A percentile compares a stretch with the other conserved stretches of the same genome.
phyloP scores from a whole-genome alignment of 1,140 invertebrate genomes.

The Zelostemma sp. region DNA sequence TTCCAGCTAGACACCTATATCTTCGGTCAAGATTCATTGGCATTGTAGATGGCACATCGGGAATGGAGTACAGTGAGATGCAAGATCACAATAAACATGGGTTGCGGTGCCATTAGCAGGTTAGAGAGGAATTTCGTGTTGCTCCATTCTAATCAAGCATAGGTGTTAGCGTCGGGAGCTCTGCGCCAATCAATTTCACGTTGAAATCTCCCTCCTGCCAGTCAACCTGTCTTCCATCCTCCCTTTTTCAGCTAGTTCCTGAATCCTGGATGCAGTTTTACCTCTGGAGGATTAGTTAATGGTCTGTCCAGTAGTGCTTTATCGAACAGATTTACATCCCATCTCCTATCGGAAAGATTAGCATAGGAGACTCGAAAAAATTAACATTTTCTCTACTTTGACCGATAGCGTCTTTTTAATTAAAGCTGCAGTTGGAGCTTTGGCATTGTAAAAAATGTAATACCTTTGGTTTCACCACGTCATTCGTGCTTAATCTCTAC shows the following conservation, averaged over 20 bases:
- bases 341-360: constrained; percentile 38
- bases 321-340: constrained; percentile 64
- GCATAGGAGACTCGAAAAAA: constrained; percentile 7
- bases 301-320: constrained; percentile 65
- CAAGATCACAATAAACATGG: constrained; percentile 69
- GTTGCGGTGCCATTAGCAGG: constrained; percentile 68
- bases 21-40: constrained; percentile 56
- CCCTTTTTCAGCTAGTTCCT: constrained; percentile 28
- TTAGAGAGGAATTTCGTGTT: constrained; percentile 70
- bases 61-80: constrained; percentile 61
- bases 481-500: too few species aligned
- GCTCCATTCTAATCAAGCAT: constrained; percentile 68
- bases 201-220: constrained; percentile 54
- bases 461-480: too few species aligned
- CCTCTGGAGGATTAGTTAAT: constrained; percentile 66
- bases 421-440: too few species aligned
- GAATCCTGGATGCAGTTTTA: constrained; percentile 55
- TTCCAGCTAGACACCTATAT: constrained; percentile 34
- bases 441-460: too few species aligned
- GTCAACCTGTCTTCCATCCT: constrained; percentile 33
- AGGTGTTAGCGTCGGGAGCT: constrained; percentile 48
- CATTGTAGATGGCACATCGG: constrained; percentile 67
- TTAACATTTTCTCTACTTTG: too few species aligned
- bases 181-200: constrained; percentile 66
- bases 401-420: too few species aligned